Percentiles rank a stretch among this genome's conserved stretches.
phyloP scores from a whole-genome alignment of 2,888 invertebrate genomes.

The Limnephilus auricula region DNA sequence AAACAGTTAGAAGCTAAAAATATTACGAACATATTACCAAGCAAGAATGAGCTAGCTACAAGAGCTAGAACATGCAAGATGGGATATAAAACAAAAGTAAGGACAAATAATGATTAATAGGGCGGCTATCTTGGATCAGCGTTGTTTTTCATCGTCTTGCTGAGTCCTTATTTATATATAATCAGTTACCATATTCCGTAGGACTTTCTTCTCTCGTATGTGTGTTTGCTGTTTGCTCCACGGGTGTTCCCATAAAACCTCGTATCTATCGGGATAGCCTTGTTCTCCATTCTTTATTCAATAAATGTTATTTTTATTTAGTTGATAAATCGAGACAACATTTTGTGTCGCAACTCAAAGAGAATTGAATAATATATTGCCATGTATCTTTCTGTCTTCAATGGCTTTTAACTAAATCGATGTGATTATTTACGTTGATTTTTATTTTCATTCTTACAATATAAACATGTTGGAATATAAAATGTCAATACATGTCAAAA shows the following conservation, averaged over 20 bases:
- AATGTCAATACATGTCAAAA: too few relatives aligned
- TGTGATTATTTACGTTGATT: background rate
- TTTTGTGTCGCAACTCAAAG: constrained; percentile 23
- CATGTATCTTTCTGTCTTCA: background rate
- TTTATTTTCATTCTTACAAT: background rate
- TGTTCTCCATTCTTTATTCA: constrained; percentile 46
- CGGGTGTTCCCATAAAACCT: constrained; percentile 47
- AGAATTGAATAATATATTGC: constrained; percentile 4
- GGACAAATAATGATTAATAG: too few relatives aligned
- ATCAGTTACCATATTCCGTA: background rate
- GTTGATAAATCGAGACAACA: constrained; percentile 35
- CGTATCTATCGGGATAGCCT: constrained; percentile 33
- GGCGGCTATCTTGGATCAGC: background rate
- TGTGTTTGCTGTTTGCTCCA: background rate
- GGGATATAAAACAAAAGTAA: too few relatives aligned
- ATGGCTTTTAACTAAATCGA: background rate
- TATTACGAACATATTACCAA: too few relatives aligned
- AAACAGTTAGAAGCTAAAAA: too few relatives aligned
- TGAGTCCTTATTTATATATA: background rate
- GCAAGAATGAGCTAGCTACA: too few relatives aligned
- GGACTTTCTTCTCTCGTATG: background rate
- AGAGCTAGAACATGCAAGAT: too few relatives aligned
- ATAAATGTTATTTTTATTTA: constrained; percentile 41
- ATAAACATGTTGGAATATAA: background rate
- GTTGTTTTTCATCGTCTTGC: background rate